A percentile compares a stretch with the other conserved stretches of the same genome.
These are phyloP conservation scores for Panulirus ornatus DNA, from an alignment of 1,140 invertebrate species.

Conservation along the genomic window DNA sequence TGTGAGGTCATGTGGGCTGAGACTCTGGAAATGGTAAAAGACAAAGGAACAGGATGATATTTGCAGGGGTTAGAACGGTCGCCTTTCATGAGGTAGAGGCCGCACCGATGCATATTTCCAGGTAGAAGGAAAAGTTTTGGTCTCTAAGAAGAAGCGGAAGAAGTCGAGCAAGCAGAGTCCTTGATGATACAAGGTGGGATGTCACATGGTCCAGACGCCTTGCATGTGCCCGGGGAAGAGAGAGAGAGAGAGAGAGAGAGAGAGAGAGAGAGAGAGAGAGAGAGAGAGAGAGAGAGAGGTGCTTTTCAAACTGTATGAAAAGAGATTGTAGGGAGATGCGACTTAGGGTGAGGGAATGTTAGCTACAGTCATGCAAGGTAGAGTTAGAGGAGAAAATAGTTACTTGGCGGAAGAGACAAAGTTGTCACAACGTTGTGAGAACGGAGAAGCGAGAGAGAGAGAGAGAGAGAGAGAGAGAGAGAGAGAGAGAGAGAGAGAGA, in stretches of 20 bases:
- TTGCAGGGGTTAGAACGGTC: too few relatives aligned
- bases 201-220: background rate
- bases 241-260: background rate
- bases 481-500: constrained; percentile 45
- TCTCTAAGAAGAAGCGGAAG: too few relatives aligned
- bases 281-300: constrained; percentile 18
- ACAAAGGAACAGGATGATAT: too few relatives aligned
- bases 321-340: too few relatives aligned
- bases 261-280: constrained; percentile 18
- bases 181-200: too few relatives aligned
- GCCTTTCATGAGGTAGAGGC: too few relatives aligned
- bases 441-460: background rate
- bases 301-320: too few relatives aligned
- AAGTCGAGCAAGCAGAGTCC: too few relatives aligned
- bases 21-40: too few relatives aligned
- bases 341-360: background rate
- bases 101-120: too few relatives aligned
- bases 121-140: too few relatives aligned
- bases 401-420: background rate
- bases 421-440: background rate
- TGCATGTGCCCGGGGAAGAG: background rate
- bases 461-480: constrained; percentile 28
- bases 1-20: too few relatives aligned
- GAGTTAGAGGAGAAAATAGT: background rate
- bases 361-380: background rate